Base-by-base conservation (phyloP, 2,797 vertebrate genomes). In the Eulemur rubriventer region DNA sequence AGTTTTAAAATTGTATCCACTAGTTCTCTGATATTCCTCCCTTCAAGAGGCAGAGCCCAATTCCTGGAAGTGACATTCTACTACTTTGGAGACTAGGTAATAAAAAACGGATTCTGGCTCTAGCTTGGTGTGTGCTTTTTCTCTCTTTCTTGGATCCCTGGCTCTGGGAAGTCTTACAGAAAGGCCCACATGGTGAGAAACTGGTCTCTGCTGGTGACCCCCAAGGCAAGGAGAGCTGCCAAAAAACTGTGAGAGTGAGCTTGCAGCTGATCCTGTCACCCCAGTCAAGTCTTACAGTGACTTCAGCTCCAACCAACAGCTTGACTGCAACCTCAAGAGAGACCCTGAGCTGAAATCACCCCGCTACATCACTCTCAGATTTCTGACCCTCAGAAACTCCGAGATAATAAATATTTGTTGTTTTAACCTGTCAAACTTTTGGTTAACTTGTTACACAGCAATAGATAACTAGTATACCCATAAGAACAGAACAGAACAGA, bases 371-470 rank as follows among this genome's bases (percentile, higher is more conserved):
- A 3, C 8, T 59, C 59, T 76, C 78, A 35, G 12, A 43, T 73
- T 91, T 94, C n/a, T 59, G 52, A 87, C 14, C 24, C 73, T 84
- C 61, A 78, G 52, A 89, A 94, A 80, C 73, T 11, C 4, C 55
- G 82, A 94, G 20, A 65, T 33, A 76, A 20, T 52, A 85, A 82
- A n/a, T 63, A 35, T 72, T 79, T 33, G 22, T 59, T 89, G 9
- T 55, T 91, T 79, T 38, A 86, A 72, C 73, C 41, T 89, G 41
- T 79, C 75, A 52, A 33, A 9, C 20, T 85, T 76, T 52, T 52
- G 52, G 83, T 91, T 96, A 94, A 94, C 94, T 92, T 86, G 63
- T 81, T 70, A 72, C 72, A 65, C 7, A 87, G 72, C 30, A 38
- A 24, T 13, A 16, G 78, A 75, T 82, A 81, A 57, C 33, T 22